Conservation (phyloP, 35 echinoderm and acorn worm species). For the Anneissia japonica region DNA sequence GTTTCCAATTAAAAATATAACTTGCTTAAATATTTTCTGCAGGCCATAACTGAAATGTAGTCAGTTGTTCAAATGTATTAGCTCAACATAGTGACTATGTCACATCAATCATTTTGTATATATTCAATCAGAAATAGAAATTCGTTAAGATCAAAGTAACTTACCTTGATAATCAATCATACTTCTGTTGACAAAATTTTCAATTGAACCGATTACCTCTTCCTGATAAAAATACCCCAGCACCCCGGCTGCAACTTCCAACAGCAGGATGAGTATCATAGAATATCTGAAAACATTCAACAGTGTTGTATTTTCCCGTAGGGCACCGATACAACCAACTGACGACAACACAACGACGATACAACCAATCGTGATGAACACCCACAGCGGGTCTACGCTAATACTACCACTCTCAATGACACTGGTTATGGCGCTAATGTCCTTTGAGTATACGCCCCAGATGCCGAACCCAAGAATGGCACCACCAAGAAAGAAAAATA, state of each 20-base stretch:
- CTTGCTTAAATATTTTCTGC: too few relatives aligned
- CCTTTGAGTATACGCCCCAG: conserved; percentile 81
- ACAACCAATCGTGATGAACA: conserved; percentile 58
- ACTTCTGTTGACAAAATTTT: background rate
- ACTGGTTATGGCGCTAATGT: conserved; percentile 33
- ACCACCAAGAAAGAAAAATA: conserved; percentile 79
- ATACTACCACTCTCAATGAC: conserved; percentile 44
- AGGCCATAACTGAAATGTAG: too few relatives aligned
- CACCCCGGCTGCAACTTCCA: background rate
- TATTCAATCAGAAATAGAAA: background rate
- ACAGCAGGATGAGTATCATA: background rate
- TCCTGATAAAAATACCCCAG: background rate
- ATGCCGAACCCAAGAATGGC: conserved; percentile 79
- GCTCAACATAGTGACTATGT: too few relatives aligned
- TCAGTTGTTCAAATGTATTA: too few relatives aligned
- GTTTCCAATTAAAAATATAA: too few relatives aligned
- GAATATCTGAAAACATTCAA: background rate
- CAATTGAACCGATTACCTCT: background rate
- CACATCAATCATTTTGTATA: too few relatives aligned
- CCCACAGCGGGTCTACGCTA: conserved; percentile 74
- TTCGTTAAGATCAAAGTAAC: background rate
- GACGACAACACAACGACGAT: background rate
- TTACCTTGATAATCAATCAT: conserved; percentile 5
- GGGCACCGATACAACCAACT: background rate
- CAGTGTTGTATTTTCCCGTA: background rate